These are phyloP conservation scores for Spisula subtruncata DNA, from an alignment of 2,888 invertebrate species.

Conservation along the genomic window DNA sequence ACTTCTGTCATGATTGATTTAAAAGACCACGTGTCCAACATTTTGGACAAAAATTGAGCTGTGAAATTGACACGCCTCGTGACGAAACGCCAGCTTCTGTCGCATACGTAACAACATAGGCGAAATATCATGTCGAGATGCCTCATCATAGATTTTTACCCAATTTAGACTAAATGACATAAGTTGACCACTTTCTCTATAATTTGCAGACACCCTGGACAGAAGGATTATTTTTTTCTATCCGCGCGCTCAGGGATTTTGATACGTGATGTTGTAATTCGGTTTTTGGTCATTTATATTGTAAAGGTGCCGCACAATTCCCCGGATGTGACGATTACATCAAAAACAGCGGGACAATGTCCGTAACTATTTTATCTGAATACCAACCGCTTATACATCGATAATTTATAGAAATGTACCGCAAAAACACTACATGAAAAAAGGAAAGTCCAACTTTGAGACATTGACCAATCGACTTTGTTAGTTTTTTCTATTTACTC, in stretches of 20 bases:
- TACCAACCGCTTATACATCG: neutral
- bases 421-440: neutral
- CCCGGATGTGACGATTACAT: slow-evolving; percentile 26
- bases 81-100: slow-evolving; percentile 45
- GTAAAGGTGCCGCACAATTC: slow-evolving; percentile 12
- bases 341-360: slow-evolving; percentile 5
- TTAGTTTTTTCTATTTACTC: too few relatives aligned
- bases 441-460: neutral
- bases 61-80: slow-evolving; percentile 50
- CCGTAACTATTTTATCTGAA: neutral
- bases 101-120: slow-evolving; percentile 44
- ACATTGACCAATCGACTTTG: too few relatives aligned
- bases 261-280: slow-evolving; percentile 18
- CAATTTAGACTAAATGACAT: slow-evolving; percentile 43
- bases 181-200: slow-evolving; percentile 41
- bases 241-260: neutral
- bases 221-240: slow-evolving; percentile 28
- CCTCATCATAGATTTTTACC: slow-evolving; percentile 50
- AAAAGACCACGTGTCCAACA: slow-evolving; percentile 40
- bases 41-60: slow-evolving; percentile 29
- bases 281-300: slow-evolving; percentile 26
- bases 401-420: neutral
- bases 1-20: slow-evolving; percentile 23
- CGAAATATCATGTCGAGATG: slow-evolving; percentile 54
- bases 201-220: slow-evolving; percentile 31